Percentiles rank a stretch among this genome's conserved stretches.
phyloP scores from a whole-genome alignment of 2,113 vertebrate genomes.

The Oostethus manadensis region DNA sequence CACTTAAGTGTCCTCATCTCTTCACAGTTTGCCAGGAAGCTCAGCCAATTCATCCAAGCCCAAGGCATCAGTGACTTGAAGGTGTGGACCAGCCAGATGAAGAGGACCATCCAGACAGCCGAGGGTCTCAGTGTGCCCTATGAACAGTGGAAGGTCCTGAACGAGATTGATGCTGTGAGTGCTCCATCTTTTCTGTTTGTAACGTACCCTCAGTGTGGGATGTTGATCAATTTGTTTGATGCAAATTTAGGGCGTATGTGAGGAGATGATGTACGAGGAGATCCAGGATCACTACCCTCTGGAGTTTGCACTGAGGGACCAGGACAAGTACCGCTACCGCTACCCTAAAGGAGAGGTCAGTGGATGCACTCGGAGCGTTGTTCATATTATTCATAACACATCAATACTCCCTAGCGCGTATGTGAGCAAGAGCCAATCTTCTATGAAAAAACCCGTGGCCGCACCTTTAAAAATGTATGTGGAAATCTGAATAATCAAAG shows the following conservation, averaged over 20 bases:
- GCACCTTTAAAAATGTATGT: no score
- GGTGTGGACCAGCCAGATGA: slow-evolving; percentile 99
- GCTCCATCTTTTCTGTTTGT: neutral
- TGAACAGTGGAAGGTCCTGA: slow-evolving; percentile 98
- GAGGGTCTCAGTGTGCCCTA: slow-evolving; percentile 91
- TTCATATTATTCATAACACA: neutral
- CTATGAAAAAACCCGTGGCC: no score
- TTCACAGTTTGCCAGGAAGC: slow-evolving; percentile 82
- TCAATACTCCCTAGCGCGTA: no score
- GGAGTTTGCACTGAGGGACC: slow-evolving; percentile 94
- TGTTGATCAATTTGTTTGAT: slow-evolving; percentile 28
- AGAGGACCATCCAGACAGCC: slow-evolving; percentile 96
- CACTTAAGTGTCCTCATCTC: neutral
- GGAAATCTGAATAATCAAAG: no score
- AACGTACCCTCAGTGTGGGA: neutral
- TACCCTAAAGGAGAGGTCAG: slow-evolving; percentile 97
- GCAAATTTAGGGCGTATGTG: slow-evolving; percentile 84
- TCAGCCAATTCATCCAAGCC: slow-evolving; percentile 84
- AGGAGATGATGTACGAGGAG: slow-evolving; percentile 97
- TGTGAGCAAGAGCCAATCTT: no score
- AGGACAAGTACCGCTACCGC: slow-evolving; percentile 97
- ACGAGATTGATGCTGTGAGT: slow-evolving; percentile 93
- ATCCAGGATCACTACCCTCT: slow-evolving; percentile 88
- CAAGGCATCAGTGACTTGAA: slow-evolving; percentile 93
- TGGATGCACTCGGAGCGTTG: neutral